Evolutionary conservation across 1,140 invertebrate species (phyloP).

Genomic region (Metaphire vulgaris): DNA sequence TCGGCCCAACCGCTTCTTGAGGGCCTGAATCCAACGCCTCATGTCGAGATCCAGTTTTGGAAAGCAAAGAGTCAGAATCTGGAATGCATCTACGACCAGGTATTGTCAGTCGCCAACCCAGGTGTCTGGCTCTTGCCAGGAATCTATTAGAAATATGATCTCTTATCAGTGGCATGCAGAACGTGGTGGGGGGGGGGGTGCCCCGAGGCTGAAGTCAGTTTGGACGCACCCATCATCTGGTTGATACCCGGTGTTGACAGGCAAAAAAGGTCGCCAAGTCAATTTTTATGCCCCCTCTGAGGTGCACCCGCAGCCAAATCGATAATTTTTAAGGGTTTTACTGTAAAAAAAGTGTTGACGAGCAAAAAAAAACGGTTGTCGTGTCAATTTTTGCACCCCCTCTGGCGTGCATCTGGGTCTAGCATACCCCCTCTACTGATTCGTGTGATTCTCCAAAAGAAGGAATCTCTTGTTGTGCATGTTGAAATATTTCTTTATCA

Average conservation of each 20-base stretch:
- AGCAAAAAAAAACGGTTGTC: background rate
- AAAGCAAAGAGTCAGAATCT: conserved; percentile 67
- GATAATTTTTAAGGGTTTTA: background rate
- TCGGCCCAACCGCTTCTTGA: conserved; percentile 70
- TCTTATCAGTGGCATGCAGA: too few species aligned
- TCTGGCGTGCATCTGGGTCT: background rate
- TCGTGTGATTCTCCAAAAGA: background rate
- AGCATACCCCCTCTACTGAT: background rate
- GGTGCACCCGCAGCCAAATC: too few species aligned
- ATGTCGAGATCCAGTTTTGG: conserved; percentile 74
- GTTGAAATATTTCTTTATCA: background rate
- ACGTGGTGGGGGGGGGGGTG: background rate
- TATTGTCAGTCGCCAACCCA: conserved; percentile 28
- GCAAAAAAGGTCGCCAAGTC: background rate
- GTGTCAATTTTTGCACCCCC: background rate
- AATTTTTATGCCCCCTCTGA: background rate
- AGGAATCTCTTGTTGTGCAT: background rate
- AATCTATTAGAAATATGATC: background rate
- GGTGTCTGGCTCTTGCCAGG: background rate
- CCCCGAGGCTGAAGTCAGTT: background rate
- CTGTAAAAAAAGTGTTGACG: background rate
- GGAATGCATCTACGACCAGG: conserved; percentile 81
- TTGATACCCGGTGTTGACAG: background rate
- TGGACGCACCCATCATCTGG: background rate
- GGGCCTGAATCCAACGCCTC: conserved; percentile 74